These are phyloP conservation scores for Amphipoea lucens DNA, from an alignment of 2,888 invertebrate species.

Conservation along the genomic window DNA sequence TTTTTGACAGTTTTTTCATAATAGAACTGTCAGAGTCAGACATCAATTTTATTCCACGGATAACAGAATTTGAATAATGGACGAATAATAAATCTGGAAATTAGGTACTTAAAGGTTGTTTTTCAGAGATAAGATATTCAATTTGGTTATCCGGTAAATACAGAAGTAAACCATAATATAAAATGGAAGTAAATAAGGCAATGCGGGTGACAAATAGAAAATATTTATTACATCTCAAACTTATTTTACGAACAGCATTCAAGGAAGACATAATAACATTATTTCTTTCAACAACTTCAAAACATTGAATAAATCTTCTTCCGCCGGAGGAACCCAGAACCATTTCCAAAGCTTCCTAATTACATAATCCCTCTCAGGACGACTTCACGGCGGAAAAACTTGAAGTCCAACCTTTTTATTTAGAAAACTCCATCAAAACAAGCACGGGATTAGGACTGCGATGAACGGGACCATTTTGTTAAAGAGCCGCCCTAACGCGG, in stretches of 20 bases:
- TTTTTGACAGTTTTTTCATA: too few species aligned
- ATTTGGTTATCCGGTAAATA: neutral
- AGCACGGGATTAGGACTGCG: slow-evolving; percentile 45
- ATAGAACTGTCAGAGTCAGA: too few species aligned
- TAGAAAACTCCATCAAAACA: slow-evolving; percentile 47
- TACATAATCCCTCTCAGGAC: slow-evolving; percentile 41
- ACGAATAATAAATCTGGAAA: neutral
- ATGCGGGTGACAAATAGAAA: neutral
- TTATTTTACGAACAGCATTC: neutral
- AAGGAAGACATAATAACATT: neutral
- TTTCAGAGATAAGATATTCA: neutral
- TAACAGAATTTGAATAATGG: neutral
- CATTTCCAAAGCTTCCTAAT: slow-evolving; percentile 18
- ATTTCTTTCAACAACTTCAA: neutral
- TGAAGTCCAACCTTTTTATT: slow-evolving; percentile 49
- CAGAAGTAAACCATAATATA: neutral
- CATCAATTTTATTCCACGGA: too few species aligned
- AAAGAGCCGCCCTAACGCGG: neutral
- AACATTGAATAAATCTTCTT: slow-evolving; percentile 15
- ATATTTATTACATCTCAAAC: neutral
- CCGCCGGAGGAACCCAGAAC: neutral
- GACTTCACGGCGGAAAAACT: slow-evolving; percentile 40
- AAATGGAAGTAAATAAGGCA: neutral
- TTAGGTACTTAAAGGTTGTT: neutral
- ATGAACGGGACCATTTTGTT: slow-evolving; percentile 43